Percentiles rank a stretch among this genome's conserved stretches.
Evolutionary conservation across 2,797 vertebrate species (phyloP).

Genomic region (Ispidina picta): DNA sequence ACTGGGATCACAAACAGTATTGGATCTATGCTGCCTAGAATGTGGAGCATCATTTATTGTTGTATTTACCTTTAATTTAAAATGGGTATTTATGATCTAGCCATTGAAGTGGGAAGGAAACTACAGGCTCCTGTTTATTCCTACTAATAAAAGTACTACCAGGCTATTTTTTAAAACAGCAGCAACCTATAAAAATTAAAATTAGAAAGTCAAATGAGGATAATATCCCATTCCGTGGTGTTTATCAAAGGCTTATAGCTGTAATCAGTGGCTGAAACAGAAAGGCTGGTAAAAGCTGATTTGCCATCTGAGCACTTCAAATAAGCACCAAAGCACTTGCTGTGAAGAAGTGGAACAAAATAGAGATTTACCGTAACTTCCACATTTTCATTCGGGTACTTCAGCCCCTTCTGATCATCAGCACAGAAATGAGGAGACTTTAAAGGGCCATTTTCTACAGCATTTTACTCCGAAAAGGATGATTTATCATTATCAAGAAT

Average conservation of each 20-base stretch:
- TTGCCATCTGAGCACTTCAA: not conserved
- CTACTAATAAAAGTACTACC: not conserved
- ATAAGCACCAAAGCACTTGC: not conserved
- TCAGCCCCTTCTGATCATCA: not conserved
- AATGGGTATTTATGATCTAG: not conserved
- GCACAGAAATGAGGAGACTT: not conserved
- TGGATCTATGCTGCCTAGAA: not conserved
- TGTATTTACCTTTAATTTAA: not conserved
- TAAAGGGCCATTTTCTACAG: not conserved
- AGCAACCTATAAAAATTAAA: not conserved
- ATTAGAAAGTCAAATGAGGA: conserved; percentile 13
- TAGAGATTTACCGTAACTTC: not conserved
- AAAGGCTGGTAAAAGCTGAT: not conserved
- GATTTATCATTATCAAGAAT: not conserved
- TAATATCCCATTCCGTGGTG: not conserved
- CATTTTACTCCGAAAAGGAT: not conserved
- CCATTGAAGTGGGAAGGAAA: not conserved
- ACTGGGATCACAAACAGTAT: not conserved
- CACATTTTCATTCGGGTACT: not conserved
- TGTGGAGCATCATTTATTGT: not conserved
- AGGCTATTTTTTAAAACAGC: not conserved
- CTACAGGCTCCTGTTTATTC: not conserved
- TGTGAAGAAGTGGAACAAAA: not conserved
- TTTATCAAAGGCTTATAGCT: not conserved
- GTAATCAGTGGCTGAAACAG: not conserved